These are phyloP conservation scores for Psilanteris sp. DNA, from an alignment of 1,140 invertebrate species.

Conservation along the genomic window DNA sequence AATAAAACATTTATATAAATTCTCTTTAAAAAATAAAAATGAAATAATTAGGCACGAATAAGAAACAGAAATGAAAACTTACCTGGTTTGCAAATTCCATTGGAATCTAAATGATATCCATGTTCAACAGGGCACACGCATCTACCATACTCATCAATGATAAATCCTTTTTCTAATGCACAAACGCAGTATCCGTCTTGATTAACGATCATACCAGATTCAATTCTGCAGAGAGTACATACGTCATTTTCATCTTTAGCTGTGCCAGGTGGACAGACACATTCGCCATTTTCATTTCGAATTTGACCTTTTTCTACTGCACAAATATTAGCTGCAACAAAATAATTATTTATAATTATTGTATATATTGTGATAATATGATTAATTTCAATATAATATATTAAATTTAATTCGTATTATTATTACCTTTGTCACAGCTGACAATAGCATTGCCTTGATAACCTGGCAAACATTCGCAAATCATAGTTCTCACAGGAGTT, in stretches of 20 bases:
- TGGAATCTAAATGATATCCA: constrained; percentile 84
- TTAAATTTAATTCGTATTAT: too few species aligned
- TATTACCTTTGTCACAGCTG: too few species aligned
- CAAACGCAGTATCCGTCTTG: constrained; percentile 89
- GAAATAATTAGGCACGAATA: too few species aligned
- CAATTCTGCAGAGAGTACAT: constrained; percentile 86
- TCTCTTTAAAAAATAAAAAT: too few species aligned
- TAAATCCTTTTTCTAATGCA: constrained; percentile 86
- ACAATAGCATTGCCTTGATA: constrained; percentile 91
- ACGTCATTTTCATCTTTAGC: constrained; percentile 88
- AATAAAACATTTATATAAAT: too few species aligned
- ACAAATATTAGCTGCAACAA: constrained; percentile 83
- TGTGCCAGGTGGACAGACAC: constrained; percentile 87
- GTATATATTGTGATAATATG: too few species aligned
- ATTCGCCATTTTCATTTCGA: constrained; percentile 85
- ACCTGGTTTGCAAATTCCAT: constrained; percentile 84
- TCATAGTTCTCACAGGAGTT: constrained; percentile 91
- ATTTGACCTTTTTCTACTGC: constrained; percentile 86
- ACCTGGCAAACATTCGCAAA: constrained; percentile 90
- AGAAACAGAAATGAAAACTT: too few species aligned
- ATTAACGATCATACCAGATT: constrained; percentile 87
- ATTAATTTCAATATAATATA: too few species aligned
- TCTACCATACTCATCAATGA: constrained; percentile 86
- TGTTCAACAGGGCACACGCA: constrained; percentile 88
- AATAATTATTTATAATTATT: too few species aligned